phyloP scores from a whole-genome alignment of 2,113 vertebrate species.

The Vidua macroura region DNA sequence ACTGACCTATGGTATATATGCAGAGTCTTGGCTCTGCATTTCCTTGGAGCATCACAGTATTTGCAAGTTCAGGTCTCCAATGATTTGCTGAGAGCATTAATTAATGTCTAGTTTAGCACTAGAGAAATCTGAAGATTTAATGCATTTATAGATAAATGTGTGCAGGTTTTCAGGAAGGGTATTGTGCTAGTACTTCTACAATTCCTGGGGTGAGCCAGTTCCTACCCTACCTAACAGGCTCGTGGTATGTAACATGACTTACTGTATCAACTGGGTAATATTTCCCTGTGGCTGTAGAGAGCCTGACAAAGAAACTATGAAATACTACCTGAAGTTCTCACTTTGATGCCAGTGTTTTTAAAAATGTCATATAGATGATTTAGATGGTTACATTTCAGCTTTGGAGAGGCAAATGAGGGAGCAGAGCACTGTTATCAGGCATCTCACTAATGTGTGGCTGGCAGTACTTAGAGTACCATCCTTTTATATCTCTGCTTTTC shows the following conservation, averaged over 20 bases:
- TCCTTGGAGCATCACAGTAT: background rate
- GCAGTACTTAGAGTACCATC: background rate
- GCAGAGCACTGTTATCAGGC: background rate
- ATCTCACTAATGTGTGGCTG: background rate
- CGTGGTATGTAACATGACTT: background rate
- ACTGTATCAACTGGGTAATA: background rate
- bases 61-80: background rate
- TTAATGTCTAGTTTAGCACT: background rate
- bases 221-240: background rate
- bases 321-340: background rate
- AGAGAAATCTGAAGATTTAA: background rate
- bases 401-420: background rate
- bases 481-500: background rate
- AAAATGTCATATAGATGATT: background rate
- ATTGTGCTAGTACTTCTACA: background rate
- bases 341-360: background rate
- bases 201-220: background rate
- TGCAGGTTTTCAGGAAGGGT: background rate
- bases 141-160: background rate
- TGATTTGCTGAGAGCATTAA: background rate
- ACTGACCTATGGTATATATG: background rate
- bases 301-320: background rate
- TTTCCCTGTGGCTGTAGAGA: background rate
- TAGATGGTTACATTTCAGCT: background rate
- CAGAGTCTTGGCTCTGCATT: background rate